Conservation (phyloP, 2,797 vertebrate genomes). For the Micromesistius poutassou region DNA sequence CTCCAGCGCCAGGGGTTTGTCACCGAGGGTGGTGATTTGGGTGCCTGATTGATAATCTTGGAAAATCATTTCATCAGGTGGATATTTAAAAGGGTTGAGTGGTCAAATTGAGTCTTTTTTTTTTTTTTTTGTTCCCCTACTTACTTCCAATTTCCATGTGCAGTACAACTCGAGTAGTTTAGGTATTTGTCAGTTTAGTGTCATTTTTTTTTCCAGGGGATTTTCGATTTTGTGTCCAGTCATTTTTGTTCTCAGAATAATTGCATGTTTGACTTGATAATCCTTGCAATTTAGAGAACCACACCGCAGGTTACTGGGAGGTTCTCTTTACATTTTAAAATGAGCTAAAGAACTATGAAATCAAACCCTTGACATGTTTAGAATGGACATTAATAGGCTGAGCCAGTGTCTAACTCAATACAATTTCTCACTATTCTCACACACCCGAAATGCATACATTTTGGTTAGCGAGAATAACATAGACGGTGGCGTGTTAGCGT, state of each 20-base stretch:
- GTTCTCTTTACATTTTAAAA: constrained; percentile 39
- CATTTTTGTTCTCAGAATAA: constrained; percentile 11
- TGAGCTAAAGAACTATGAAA: constrained; percentile 13
- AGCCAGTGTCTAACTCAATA: constrained; percentile 46
- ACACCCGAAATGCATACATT: not conserved
- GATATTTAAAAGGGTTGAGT: constrained; percentile 11
- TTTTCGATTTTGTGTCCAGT: constrained; percentile 42
- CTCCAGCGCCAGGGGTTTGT: constrained; percentile 46
- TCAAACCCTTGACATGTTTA: constrained; percentile 30
- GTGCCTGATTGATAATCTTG: constrained; percentile 48
- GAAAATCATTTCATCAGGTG: constrained; percentile 41
- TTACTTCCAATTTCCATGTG: constrained; percentile 8
- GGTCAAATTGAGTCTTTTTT: constrained; percentile 22
- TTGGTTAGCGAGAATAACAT: not conserved
- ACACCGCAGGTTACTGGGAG: not conserved
- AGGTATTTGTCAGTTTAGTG: constrained; percentile 1
- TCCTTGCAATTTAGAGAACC: not conserved
- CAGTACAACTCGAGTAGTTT: not conserved
- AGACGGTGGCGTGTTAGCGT: not conserved
- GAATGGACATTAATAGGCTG: constrained; percentile 43
- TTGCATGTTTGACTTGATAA: constrained; percentile 32
- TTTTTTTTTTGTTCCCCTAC: constrained; percentile 9
- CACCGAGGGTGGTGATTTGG: constrained; percentile 53
- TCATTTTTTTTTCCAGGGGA: not conserved
- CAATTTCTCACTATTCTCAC: not conserved